Conservation (phyloP, 1,140 invertebrate species). For the Trichomalopsis sarcophagae region DNA sequence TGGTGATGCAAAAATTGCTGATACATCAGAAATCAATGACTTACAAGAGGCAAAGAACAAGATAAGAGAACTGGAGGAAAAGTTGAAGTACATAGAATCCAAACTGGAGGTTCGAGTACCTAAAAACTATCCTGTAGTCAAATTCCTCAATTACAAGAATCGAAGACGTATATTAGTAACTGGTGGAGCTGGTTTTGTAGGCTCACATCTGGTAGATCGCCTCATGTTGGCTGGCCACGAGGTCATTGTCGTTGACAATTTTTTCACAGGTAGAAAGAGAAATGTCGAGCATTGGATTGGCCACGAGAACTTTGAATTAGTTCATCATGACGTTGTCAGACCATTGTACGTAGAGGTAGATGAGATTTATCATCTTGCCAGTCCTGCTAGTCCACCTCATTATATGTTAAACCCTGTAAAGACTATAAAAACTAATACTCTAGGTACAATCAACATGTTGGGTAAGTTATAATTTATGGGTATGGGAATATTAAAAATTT, state of each 20-base stretch:
- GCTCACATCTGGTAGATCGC: constrained; percentile 96
- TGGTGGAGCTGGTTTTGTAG: constrained; percentile 99
- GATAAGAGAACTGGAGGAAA: constrained; percentile 83
- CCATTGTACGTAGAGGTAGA: constrained; percentile 98
- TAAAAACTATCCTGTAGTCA: constrained; percentile 92
- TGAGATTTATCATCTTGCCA: constrained; percentile 99
- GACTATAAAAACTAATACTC: constrained; percentile 99
- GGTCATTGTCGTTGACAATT: constrained; percentile 98
- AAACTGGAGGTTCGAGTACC: constrained; percentile 78
- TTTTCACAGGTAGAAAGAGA: constrained; percentile 96
- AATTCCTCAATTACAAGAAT: constrained; percentile 92
- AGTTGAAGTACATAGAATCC: constrained; percentile 81
- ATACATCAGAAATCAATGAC: constrained; percentile 72
- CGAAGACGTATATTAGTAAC: constrained; percentile 94
- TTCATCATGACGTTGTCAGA: constrained; percentile 99
- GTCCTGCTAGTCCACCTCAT: constrained; percentile 98
- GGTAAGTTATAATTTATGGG: constrained; percentile 76
- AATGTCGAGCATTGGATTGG: constrained; percentile 99
- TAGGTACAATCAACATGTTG: constrained; percentile 99
- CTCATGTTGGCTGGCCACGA: constrained; percentile 98
- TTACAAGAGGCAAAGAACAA: constrained; percentile 78
- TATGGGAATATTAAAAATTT: constrained; percentile 4
- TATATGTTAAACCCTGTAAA: constrained; percentile 99
- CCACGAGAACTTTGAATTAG: constrained; percentile 98
- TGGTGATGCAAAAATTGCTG: constrained; percentile 53